Evolutionary conservation across 2,888 invertebrate genomes (phyloP).

Genomic region (Patella pellucida): DNA sequence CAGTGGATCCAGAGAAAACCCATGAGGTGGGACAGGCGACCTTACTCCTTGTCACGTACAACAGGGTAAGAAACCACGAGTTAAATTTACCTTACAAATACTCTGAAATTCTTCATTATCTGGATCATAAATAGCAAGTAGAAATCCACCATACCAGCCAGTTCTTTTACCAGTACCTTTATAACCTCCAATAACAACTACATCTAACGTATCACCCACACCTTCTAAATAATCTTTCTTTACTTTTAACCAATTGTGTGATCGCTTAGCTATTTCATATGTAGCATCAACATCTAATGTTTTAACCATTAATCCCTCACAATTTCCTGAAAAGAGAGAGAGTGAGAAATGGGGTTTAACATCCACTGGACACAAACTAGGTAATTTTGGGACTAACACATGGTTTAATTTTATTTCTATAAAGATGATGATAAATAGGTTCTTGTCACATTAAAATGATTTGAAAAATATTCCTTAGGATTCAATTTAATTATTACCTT

Average conservation of each 20-base stretch:
- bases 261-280: slow-evolving; percentile 95
- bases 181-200: slow-evolving; percentile 95
- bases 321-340: slow-evolving; percentile 79
- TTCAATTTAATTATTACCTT: slow-evolving; percentile 74
- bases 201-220: slow-evolving; percentile 95
- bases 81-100: slow-evolving; percentile 82
- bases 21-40: too few relatives aligned
- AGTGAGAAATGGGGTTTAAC: neutral
- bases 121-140: slow-evolving; percentile 92
- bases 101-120: slow-evolving; percentile 92
- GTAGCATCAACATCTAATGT: slow-evolving; percentile 89
- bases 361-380: too few relatives aligned
- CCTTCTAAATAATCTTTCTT: slow-evolving; percentile 99
- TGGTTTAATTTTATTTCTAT: too few relatives aligned
- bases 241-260: slow-evolving; percentile 74
- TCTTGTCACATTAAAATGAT: too few relatives aligned
- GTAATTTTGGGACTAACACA: too few relatives aligned
- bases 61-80: too few relatives aligned
- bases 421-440: too few relatives aligned
- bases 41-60: too few relatives aligned
- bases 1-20: too few relatives aligned
- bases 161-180: slow-evolving; percentile 92
- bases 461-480: too few relatives aligned
- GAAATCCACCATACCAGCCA: slow-evolving; percentile 93
- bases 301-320: slow-evolving; percentile 99